Conservation (phyloP, 1,140 invertebrate genomes). For the Mizuhopecten yessoensis region DNA sequence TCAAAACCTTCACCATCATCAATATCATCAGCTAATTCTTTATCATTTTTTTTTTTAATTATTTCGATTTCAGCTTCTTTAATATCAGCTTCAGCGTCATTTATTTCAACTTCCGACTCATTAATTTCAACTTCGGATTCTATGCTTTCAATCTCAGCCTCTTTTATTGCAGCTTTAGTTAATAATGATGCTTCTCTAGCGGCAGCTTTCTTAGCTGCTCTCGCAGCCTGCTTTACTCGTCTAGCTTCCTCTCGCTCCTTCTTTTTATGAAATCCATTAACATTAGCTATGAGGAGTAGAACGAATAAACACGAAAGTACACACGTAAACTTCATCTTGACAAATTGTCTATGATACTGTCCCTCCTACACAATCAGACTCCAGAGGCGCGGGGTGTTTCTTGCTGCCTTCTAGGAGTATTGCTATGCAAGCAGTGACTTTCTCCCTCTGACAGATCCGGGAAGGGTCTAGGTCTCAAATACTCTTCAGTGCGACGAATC, state of each 20-base stretch:
- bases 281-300: constrained; percentile 36
- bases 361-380: neutral
- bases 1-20: constrained; percentile 46
- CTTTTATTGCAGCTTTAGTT: constrained; percentile 42
- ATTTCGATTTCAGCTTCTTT: too few relatives aligned
- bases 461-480: neutral
- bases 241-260: constrained; percentile 41
- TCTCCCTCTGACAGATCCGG: neutral
- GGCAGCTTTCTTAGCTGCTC: constrained; percentile 41
- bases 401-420: constrained; percentile 2
- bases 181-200: neutral
- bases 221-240: neutral
- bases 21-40: neutral
- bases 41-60: too few relatives aligned
- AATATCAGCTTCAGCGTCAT: constrained; percentile 42
- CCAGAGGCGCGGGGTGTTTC: constrained; percentile 1
- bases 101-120: constrained; percentile 44
- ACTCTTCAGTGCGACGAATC: neutral
- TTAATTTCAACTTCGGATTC: constrained; percentile 43
- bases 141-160: constrained; percentile 50
- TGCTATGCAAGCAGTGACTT: neutral
- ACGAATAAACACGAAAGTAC: neutral
- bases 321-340: neutral
- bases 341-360: neutral
- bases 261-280: constrained; percentile 56